Percentiles rank a stretch among this genome's conserved stretches.
phyloP scores from a whole-genome alignment of 2,888 invertebrate species.

The Xestia xanthographa region DNA sequence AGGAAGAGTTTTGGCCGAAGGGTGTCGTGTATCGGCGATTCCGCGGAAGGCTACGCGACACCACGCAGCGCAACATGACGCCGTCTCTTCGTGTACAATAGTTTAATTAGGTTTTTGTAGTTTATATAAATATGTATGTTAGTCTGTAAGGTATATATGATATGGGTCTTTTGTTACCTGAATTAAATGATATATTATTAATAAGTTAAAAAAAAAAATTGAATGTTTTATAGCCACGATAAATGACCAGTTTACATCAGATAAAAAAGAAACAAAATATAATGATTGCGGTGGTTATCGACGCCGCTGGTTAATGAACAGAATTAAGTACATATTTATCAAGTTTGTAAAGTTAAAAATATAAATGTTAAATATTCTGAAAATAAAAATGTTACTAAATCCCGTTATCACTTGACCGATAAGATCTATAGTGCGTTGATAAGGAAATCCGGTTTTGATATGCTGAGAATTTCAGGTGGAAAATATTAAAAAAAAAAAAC shows the following conservation, averaged over 20 bases:
- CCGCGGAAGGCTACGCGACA: no score
- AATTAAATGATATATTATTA: no score
- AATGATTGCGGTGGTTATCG: not conserved
- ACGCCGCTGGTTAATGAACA: not conserved
- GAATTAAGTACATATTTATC: not conserved
- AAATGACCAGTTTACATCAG: not conserved
- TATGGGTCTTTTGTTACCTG: no score
- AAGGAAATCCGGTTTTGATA: conserved; percentile 4
- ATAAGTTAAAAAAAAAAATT: not conserved
- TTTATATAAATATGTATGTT: no score
- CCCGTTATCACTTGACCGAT: not conserved
- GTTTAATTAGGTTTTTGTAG: no score
- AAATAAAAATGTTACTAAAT: not conserved
- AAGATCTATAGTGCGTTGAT: not conserved
- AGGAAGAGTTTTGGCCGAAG: no score
- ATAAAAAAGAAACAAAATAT: not conserved
- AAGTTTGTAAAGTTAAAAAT: not conserved
- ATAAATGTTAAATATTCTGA: not conserved
- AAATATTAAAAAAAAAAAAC: not conserved
- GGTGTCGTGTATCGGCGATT: no score
- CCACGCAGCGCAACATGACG: no score
- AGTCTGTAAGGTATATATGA: no score
- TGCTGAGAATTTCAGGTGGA: not conserved
- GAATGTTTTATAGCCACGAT: not conserved
- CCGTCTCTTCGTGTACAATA: no score